These are phyloP conservation scores for Passer domesticus DNA, from an alignment of 2,113 vertebrate species.

Conservation along the genomic window DNA sequence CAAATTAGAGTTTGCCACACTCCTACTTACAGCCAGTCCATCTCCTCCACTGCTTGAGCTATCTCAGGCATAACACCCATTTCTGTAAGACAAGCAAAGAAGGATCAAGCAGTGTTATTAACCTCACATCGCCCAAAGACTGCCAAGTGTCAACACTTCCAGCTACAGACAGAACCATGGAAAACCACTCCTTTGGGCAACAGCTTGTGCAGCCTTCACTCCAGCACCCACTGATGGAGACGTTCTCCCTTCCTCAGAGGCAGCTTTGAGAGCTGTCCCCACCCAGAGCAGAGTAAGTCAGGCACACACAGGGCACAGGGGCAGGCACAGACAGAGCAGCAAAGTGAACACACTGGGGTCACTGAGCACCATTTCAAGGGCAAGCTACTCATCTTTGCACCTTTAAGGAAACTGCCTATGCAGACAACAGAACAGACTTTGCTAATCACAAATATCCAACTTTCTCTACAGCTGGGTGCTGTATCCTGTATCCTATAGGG, in stretches of 20 bases:
- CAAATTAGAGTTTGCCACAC: not conserved
- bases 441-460: not conserved
- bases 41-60: conserved; percentile 95
- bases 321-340: not conserved
- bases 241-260: not conserved
- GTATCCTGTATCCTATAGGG: fast-evolving
- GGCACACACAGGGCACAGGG: not conserved
- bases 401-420: not conserved
- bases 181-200: not conserved
- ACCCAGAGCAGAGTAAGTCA: fast-evolving
- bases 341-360: not conserved
- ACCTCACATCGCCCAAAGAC: not conserved
- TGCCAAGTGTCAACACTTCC: not conserved
- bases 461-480: fast-evolving
- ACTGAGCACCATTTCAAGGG: not conserved
- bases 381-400: not conserved
- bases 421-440: not conserved
- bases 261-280: not conserved
- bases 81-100: conserved; percentile 75
- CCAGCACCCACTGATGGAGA: fast-evolving
- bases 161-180: not conserved
- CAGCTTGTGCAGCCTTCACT: not conserved
- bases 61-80: conserved; percentile 99
- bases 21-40: conserved; percentile 97
- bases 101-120: not conserved